Base-by-base conservation (phyloP, 2,888 invertebrate genomes). In the Pedicia rivosa region DNA sequence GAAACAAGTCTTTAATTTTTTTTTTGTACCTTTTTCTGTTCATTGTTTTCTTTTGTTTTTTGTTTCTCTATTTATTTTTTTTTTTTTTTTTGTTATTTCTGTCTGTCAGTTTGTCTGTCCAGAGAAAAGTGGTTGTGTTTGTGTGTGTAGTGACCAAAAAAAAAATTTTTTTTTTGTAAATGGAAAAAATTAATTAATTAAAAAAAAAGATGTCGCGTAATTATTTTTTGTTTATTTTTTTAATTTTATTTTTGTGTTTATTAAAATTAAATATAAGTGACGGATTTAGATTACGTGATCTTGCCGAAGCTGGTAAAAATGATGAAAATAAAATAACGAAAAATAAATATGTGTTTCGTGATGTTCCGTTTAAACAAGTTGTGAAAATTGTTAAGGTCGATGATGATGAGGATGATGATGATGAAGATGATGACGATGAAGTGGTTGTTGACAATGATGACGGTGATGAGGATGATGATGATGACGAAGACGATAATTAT, bases 331-430 rank as follows among this genome's bases (percentile, higher is more conserved):
- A 12, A 8, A 13, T 22, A 17, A 20, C 8, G 5, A 17, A 20
- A 20, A 20, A 10, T 12, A 20, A 32, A 20, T 20, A n/a, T n/a
- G n/a, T n/a, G n/a, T n/a, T 20, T 22, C 17, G 13, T 19, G 32
- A 20, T 20, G 20, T 20, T 32, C 32, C 32, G 14, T 57, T 57
- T 47, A 55, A 51, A 40, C 54, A 54, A 49, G 50, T 57, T 31
- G 50, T 51, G 39, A 53, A 54, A 34, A 38, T 54, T 36, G 45
- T 47, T 27, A 38, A 46, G 4, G 43, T 48, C 12, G 48, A 50
- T 15, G 49, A 47, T n/a, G 50, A 33, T 14, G 39, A 31, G 9
- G 26, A 35, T 14, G 17, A 28, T n/a, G 31, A 31, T 26, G 39
- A 35, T 15, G 35, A 39, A 29, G 15, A 29, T 16, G 30, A 30